Evolutionary conservation across 2,888 invertebrate species (phyloP).

Genomic region (Pedicia rivosa): DNA sequence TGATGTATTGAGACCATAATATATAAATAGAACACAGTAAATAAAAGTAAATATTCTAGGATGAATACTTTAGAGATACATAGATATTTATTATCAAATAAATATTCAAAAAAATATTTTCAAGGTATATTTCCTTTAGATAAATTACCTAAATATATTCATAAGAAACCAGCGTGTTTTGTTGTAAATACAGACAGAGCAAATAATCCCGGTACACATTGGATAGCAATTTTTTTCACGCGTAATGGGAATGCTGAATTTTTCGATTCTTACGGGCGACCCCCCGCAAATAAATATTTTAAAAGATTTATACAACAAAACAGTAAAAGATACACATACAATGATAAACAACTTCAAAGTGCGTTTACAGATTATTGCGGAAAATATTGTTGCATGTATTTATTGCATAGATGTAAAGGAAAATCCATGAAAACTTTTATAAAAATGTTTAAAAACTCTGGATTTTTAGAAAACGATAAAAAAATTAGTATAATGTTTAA

Average conservation of each 20-base stretch:
- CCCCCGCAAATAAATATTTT: neutral
- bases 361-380: neutral
- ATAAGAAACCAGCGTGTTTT: neutral
- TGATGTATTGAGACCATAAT: neutral
- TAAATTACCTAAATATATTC: neutral
- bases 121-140: neutral
- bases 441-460: neutral
- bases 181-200: neutral
- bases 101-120: no score
- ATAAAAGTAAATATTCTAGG: no score
- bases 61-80: no score
- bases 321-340: neutral
- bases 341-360: neutral
- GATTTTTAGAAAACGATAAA: neutral
- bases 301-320: neutral
- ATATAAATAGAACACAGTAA: neutral
- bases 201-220: neutral
- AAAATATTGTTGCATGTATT: neutral
- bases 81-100: no score
- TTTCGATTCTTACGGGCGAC: neutral
- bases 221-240: neutral
- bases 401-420: neutral
- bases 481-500: neutral
- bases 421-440: neutral
- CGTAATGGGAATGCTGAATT: neutral